Base-by-base conservation (phyloP, 2,797 vertebrate genomes). In the Triplophysa bombifrons region DNA sequence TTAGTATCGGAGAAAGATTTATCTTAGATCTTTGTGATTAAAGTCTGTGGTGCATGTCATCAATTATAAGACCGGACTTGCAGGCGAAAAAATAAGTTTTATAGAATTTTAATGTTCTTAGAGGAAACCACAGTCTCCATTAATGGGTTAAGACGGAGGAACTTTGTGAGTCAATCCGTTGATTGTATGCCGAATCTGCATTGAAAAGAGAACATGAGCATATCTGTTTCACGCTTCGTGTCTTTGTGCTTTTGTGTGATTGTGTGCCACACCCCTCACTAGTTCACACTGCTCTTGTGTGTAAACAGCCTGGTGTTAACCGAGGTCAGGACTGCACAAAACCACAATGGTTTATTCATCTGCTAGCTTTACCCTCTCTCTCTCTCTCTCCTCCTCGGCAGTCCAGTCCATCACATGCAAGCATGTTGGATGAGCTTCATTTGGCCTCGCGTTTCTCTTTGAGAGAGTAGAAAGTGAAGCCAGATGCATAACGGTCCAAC, bases 271-370 rank as follows among this genome's bases (percentile, higher is more conserved):
- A 67, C 67, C 66, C 50, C 38, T 61, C 48, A 22, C 16, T 55
- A 25, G 51, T 69, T 69, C 65, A 71, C 80, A 48, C 20, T 27
- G 41, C 72, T 80, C 19, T 65, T 74, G 48, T 80, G 81, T 82
- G 25, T 34, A 48, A 65, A 71, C 74, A 75, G 56, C 63, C 30
- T 75, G 55, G 63, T 58, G 83, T 80, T 80, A 82, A 70, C 68
- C 22, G 69, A 74, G 80, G 83, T 78, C 83, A 82, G 34, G 69
- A 60, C 73, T 60, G 58, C 61, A 44, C 64, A 50, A 73, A 80
- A 74, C 72, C 76, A 73, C 80, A 64, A 67, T 64, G 44, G 55
- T 73, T 60, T 68, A 72, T 82, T 76, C 69, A 68, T 69, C 58
- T 60, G 56, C 27, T 71, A 78, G 72, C 51, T 38, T 69, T 22